Evolutionary conservation across 2,797 vertebrate species (phyloP).

Genomic region (Crocodylus rhombifer): DNA sequence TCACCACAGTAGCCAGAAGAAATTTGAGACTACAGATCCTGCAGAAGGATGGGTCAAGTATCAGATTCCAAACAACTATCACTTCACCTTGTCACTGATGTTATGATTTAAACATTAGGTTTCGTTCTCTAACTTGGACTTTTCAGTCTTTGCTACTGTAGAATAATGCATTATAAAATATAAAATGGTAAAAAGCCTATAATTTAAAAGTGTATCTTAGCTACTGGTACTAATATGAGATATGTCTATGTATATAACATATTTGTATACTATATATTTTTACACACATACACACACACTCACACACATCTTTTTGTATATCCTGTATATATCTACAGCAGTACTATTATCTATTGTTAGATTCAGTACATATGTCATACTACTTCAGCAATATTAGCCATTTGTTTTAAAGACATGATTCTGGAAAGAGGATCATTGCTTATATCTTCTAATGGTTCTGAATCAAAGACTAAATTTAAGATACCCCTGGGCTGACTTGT

Average conservation of each 20-base stretch:
- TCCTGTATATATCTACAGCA: not conserved
- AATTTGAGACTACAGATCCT: no score
- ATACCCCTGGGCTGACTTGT: not conserved
- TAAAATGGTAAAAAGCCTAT: not conserved
- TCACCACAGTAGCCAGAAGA: no score
- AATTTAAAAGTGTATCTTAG: not conserved
- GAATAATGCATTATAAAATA: not conserved
- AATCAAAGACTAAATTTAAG: not conserved
- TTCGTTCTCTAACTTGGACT: not conserved
- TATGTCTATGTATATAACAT: no score
- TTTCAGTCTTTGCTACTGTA: not conserved
- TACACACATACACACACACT: not conserved
- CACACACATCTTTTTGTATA: not conserved
- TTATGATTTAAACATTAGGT: not conserved
- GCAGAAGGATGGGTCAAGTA: no score
- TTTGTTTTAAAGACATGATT: not conserved
- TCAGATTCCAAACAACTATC: no score
- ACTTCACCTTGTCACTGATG: not conserved
- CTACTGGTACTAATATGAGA: not conserved
- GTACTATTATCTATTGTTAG: not conserved
- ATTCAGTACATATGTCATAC: not conserved
- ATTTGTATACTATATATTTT: not conserved
- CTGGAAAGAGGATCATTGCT: not conserved
- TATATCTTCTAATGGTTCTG: not conserved
- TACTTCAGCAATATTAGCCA: fast-evolving